Percentiles rank a stretch among this genome's conserved stretches.
Conservation (phyloP, 1,140 invertebrate genomes). For the Nixonia krombeini region DNA sequence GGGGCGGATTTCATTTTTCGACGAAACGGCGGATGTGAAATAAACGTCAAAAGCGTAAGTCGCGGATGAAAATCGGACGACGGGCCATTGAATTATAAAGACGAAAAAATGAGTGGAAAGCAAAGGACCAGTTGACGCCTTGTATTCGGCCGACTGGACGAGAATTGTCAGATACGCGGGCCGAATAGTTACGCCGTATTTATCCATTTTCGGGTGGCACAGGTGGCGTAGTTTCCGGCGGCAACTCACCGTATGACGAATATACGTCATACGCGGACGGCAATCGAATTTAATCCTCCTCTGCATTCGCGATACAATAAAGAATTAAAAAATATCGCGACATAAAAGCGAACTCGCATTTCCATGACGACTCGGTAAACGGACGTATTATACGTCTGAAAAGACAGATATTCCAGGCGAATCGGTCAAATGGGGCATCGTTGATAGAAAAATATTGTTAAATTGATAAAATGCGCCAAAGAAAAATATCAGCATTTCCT, state of each 20-base stretch:
- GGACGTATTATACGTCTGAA: too few species aligned
- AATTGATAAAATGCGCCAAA: too few species aligned
- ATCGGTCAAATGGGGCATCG: too few species aligned
- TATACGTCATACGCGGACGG: conserved; percentile 30
- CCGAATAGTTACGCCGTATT: conserved; percentile 22
- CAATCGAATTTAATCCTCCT: conserved; percentile 38
- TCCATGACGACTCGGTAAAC: too few species aligned
- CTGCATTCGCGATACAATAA: conserved; percentile 26
- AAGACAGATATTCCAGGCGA: too few species aligned
- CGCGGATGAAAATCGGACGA: background rate
- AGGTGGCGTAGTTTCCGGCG: conserved; percentile 27
- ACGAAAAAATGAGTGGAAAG: too few species aligned
- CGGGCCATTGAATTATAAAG: background rate
- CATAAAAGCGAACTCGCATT: conserved; percentile 4
- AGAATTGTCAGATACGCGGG: conserved; percentile 2
- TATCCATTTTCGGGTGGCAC: conserved; percentile 29
- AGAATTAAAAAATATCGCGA: conserved; percentile 17
- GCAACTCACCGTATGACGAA: conserved; percentile 23
- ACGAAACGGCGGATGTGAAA: too few species aligned
- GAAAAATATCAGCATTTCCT: too few species aligned
- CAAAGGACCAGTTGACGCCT: conserved; percentile 8
- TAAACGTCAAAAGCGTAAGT: conserved; percentile 3
- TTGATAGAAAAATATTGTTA: too few species aligned
- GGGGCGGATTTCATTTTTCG: too few species aligned
- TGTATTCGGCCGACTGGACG: conserved; percentile 5